Percentiles rank a stretch among this genome's conserved stretches.
Conservation (phyloP, 2,888 invertebrate species). For the Calameuta idolon region DNA sequence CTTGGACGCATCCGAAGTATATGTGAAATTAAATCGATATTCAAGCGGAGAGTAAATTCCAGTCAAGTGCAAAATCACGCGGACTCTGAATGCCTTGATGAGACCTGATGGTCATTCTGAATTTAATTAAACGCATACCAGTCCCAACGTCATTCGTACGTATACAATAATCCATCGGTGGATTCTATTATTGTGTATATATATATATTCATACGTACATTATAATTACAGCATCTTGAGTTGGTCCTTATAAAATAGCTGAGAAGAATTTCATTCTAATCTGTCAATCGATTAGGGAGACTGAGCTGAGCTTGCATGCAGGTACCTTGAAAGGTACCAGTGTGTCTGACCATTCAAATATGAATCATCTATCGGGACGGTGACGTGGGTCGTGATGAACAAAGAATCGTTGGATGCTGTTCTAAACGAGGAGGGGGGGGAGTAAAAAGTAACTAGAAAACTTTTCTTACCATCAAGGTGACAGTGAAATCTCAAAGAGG, state of each 20-base stretch:
- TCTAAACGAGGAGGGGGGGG: neutral
- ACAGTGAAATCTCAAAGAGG: neutral
- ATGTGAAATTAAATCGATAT: neutral
- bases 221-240: neutral
- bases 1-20: neutral
- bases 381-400: conserved; percentile 3
- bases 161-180: neutral
- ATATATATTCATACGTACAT: neutral
- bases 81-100: neutral
- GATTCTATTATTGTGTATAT: neutral
- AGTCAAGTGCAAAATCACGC: neutral
- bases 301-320: neutral
- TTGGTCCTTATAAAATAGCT: neutral
- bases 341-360: neutral
- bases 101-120: neutral
- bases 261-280: neutral
- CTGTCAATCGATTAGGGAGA: neutral
- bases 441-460: neutral
- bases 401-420: conserved; percentile 3
- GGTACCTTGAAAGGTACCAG: neutral
- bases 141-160: neutral
- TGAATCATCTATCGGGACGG: neutral
- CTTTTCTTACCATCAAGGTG: neutral
- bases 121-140: neutral
- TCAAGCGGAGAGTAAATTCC: neutral